Evolutionary conservation across 2,888 invertebrate genomes (phyloP), one percentile per base, ranked within the genome.

Genomic region (Heteromurus nitidus): DNA sequence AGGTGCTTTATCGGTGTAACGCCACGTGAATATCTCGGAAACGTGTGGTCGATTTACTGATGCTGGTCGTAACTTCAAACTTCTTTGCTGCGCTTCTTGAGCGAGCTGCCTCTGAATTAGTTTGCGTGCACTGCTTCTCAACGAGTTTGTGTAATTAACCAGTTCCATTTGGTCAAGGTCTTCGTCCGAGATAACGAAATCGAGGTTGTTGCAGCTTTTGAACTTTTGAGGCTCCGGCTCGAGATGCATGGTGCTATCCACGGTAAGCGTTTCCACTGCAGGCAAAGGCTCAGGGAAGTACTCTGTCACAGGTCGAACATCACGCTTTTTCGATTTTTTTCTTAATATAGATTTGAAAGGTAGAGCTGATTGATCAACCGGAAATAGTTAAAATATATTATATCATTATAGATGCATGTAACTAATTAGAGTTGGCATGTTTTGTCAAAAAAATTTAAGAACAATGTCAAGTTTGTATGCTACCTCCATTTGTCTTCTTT

Each of bases 91-190:
- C n/a, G 77, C 73, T 0, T 75, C 75, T 58, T 81, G 58, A 13
- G 83, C 76, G 47, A 81, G 28, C 28, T 83, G 83, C 53, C 47
- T 67, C 20, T 81, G 81, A 20, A 83, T 68, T 7, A 83, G 44
- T 26, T 83, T 83, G 0, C 83, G 31, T 3, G 83, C 83, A 69
- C 83, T 83, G 42, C 74, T 76, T 31, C 83, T 26, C 36, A 83
- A 44, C 5, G 83, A 83, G 22, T 80, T 77, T 30, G 75, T 83
- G 28, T 83, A 83, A 26, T 62, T 76, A n/a, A 74, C 42, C 28
- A 83, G 68, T n/a, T 72, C 75, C 30, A 83, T 64, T 1, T 50
- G 68, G 7, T 83, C 83, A 42, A 77, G 24, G n/a, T 83, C 83
- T 42, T 83, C 83, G 31, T 73, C 72, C 11, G 69, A 30, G 7